Conservation (phyloP, 2,797 vertebrate genomes). For the Margarornis squamiger region DNA sequence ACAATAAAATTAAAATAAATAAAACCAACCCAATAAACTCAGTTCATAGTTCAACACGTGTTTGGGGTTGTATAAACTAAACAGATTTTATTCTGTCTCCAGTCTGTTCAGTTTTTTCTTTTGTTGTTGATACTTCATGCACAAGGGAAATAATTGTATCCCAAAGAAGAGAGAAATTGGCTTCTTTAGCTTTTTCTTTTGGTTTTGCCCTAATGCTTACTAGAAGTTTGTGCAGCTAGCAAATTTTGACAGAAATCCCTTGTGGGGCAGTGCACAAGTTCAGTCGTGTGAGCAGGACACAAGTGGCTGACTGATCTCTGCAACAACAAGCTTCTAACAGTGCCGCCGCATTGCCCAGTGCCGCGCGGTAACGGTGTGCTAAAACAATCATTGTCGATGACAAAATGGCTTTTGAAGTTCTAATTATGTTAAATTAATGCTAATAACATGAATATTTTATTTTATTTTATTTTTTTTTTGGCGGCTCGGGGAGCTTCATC, state of each 20-base stretch:
- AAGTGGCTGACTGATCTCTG: slow-evolving; percentile 68
- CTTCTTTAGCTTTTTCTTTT: slow-evolving; percentile 79
- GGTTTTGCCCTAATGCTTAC: slow-evolving; percentile 85
- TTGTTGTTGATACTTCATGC: slow-evolving; percentile 83
- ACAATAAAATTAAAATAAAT: slow-evolving; percentile 62
- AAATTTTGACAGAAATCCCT: slow-evolving; percentile 70
- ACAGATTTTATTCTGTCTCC: slow-evolving; percentile 75
- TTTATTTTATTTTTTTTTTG: slow-evolving; percentile 77
- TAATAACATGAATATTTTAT: slow-evolving; percentile 78
- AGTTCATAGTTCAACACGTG: slow-evolving; percentile 75
- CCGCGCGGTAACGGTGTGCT: slow-evolving; percentile 71
- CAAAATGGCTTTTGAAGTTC: slow-evolving; percentile 82
- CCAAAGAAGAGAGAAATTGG: slow-evolving; percentile 81
- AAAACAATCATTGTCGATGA: slow-evolving; percentile 84
- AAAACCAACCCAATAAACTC: slow-evolving; percentile 76
- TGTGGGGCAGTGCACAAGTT: slow-evolving; percentile 73
- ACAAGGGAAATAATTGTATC: slow-evolving; percentile 97
- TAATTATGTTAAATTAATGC: slow-evolving; percentile 85
- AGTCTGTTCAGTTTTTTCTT: slow-evolving; percentile 74
- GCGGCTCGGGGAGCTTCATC: slow-evolving; percentile 82
- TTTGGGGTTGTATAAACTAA: slow-evolving; percentile 76
- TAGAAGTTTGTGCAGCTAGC: slow-evolving; percentile 85
- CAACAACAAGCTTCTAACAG: slow-evolving; percentile 75
- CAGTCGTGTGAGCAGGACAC: slow-evolving; percentile 70
- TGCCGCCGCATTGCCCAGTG: slow-evolving; percentile 70